A percentile compares a stretch with the other conserved stretches of the same genome.
phyloP scores from a whole-genome alignment of 1,140 invertebrate species.

The Bombus sylvicola region DNA sequence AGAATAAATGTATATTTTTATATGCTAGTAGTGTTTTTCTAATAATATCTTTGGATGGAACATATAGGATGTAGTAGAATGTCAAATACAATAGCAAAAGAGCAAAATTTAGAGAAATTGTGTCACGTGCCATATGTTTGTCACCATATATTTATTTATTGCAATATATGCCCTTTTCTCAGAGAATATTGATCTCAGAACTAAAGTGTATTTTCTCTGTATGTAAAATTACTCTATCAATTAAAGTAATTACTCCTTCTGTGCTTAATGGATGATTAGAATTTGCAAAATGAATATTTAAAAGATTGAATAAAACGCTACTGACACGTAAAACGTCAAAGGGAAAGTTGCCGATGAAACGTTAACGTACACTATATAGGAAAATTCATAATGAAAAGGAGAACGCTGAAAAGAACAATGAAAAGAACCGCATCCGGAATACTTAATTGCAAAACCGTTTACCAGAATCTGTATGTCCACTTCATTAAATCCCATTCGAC shows the following conservation, averaged over 20 bases:
- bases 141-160: no score
- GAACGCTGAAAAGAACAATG: background rate
- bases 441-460: background rate
- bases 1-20: no score
- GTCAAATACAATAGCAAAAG: no score
- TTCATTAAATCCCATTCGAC: background rate
- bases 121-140: no score
- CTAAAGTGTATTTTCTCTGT: no score
- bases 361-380: background rate
- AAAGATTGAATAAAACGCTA: background rate
- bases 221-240: no score
- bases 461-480: background rate
- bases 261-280: rapidly evolving
- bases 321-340: background rate
- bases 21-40: no score
- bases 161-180: no score
- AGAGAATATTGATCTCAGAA: no score
- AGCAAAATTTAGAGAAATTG: no score
- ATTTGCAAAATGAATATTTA: background rate
- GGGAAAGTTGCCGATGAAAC: background rate
- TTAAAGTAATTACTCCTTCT: background rate
- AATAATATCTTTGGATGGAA: no score
- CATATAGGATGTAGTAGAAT: no score
- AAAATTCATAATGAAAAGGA: background rate
- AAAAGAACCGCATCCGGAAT: background rate